These are phyloP conservation scores for Phalacrocorax brasilianus DNA, from an alignment of 2,113 vertebrate species.

Conservation along the genomic window DNA sequence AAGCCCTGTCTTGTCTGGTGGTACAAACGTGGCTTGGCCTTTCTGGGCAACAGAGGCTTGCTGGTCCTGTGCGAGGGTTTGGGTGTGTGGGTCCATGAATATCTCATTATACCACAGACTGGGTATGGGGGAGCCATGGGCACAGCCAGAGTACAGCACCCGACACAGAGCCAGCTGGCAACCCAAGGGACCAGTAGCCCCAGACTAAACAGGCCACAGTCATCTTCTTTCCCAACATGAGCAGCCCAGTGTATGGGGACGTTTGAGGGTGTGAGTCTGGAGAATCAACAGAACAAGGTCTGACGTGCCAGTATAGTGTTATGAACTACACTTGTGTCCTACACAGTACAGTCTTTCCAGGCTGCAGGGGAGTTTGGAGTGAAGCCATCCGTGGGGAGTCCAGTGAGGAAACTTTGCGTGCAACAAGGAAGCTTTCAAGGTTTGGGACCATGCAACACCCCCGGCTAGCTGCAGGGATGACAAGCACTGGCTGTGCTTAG, in stretches of 20 bases:
- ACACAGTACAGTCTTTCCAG: not conserved
- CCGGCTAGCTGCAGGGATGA: not conserved
- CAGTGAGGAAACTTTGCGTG: not conserved
- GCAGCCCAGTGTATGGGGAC: not conserved
- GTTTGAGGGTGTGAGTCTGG: not conserved
- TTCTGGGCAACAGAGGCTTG: not conserved
- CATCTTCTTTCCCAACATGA: not conserved
- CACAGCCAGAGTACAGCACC: not conserved
- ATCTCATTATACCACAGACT: not conserved
- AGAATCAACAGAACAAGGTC: not conserved
- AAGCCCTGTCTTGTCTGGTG: not conserved
- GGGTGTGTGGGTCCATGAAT: not conserved
- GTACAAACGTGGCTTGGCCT: not conserved
- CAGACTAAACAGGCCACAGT: not conserved
- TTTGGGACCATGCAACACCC: not conserved
- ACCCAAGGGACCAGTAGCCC: not conserved
- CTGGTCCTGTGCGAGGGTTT: not conserved
- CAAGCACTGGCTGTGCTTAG: not conserved
- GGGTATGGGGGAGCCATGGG: fast-evolving
- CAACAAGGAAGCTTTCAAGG: not conserved
- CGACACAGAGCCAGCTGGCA: not conserved
- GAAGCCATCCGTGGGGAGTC: not conserved
- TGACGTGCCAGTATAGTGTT: not conserved
- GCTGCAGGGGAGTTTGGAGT: not conserved
- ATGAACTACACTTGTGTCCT: not conserved